Evolutionary conservation across 2,888 invertebrate species (phyloP), one percentile per base, ranked within the genome.

Genomic region (Argyra leucocephala): DNA sequence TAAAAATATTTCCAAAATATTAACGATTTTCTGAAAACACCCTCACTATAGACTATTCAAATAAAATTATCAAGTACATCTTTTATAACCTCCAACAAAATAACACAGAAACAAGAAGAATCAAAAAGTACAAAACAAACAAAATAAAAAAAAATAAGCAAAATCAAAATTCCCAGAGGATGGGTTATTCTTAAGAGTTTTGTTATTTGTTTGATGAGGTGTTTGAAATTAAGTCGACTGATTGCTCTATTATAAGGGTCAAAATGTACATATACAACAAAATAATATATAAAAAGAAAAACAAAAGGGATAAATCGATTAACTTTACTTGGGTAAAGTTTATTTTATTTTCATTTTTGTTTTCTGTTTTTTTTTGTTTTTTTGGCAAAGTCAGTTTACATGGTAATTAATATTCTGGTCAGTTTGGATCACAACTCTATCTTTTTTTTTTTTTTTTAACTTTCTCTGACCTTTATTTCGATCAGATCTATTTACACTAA

Each of bases 231-330:
- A 59, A 59, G 15, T 59, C 59, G 59, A 59, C 59, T 59, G 59
- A 59, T 59, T 59, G 23, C 59, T 59, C 59, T 59, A 59, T 59
- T 59, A 59, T 59, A 59, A 59, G 59, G 59, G 59, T 48, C 48
- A 48, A 48, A 48, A 48, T 2, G 9, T 1, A 31, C 7, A 31
- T 10, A 12, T 10, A 31, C 31, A 48, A n/a, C 48, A 48, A 48
- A 9, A 48, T 31, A 10, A 31, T 10, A 31, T 31, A 31, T 6
- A 48, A 48, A 48, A 31, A 5, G 18, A 48, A n/a, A 48, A 48
- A 48, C 5, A 15, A 48, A 48, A 48, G n/a, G 48, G 48, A 48
- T 48, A 48, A 48, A 48, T 48, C 48, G 48, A 48, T 48, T 48
- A 48, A 48, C 48, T 48, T 48, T 48, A 48, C 48, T 18, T 5